These are phyloP conservation scores for Fragum whitleyi DNA, from an alignment of 2,888 invertebrate genomes.

Conservation along the genomic window DNA sequence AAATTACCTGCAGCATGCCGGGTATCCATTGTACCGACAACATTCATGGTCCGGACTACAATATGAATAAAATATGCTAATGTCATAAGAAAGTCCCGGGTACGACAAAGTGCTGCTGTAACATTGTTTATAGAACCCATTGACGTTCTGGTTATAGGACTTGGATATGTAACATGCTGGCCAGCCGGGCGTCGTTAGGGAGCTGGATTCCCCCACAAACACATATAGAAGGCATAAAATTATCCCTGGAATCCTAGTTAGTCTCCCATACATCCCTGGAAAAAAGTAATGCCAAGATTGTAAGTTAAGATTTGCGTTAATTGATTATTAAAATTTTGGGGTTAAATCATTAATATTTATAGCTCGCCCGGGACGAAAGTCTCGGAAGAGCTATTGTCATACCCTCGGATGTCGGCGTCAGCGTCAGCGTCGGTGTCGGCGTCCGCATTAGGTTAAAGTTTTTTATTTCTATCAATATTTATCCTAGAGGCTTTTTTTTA, in stretches of 20 bases:
- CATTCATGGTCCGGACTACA: constrained; percentile 39
- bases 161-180: constrained; percentile 30
- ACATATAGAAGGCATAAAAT: background rate
- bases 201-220: background rate
- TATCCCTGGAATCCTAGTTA: background rate
- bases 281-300: too few species aligned
- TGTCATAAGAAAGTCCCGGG: background rate
- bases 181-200: constrained; percentile 11
- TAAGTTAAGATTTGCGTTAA: too few species aligned
- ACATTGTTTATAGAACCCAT: background rate
- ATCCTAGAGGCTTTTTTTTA: too few species aligned
- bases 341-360: too few species aligned
- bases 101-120: background rate
- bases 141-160: constrained; percentile 8
- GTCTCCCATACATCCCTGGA: too few species aligned
- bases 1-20: constrained; percentile 27
- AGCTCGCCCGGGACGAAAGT: too few species aligned
- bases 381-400: too few species aligned
- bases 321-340: too few species aligned
- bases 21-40: constrained; percentile 17
- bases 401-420: too few species aligned
- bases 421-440: too few species aligned
- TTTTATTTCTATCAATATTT: too few species aligned
- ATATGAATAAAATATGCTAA: constrained; percentile 12
- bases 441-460: too few species aligned